phyloP scores from a whole-genome alignment of 2,888 invertebrate species.

The Penaeus monodon region DNA sequence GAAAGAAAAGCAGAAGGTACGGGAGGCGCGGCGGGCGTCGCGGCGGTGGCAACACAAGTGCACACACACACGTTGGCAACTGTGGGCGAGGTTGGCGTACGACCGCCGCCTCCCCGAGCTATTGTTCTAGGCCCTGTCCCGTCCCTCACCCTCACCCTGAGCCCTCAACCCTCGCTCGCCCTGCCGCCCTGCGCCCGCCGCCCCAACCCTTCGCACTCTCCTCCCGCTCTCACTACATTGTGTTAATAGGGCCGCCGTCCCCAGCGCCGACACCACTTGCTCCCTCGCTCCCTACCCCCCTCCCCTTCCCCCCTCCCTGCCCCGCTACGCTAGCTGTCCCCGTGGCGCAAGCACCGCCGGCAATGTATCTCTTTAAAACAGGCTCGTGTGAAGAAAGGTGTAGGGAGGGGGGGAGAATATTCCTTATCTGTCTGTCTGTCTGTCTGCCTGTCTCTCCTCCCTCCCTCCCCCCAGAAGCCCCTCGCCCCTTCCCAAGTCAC shows the following conservation, averaged over 20 bases:
- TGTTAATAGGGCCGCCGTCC: slow-evolving; percentile 7
- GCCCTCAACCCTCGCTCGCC: no score
- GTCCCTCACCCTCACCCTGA: no score
- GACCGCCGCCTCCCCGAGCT: no score
- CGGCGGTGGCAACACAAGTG: no score
- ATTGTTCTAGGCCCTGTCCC: no score
- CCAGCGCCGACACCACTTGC: not conserved
- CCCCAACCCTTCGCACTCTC: no score
- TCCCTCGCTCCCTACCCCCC: not conserved
- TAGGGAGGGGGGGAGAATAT: slow-evolving; percentile 70
- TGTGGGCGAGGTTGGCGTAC: no score
- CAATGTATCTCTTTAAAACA: not conserved
- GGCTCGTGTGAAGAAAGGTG: not conserved
- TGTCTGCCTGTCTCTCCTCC: slow-evolving; percentile 65
- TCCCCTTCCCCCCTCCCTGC: not conserved
- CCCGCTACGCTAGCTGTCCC: slow-evolving; percentile 2
- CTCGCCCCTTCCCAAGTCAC: not conserved
- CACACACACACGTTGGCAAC: no score
- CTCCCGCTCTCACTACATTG: not conserved
- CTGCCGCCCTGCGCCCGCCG: no score
- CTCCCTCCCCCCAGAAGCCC: slow-evolving; percentile 37
- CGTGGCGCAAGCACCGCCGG: not conserved
- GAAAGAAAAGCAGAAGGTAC: no score
- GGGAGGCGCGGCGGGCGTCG: no score
- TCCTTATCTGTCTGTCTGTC: slow-evolving; percentile 70